Conservation (phyloP, 2,113 vertebrate genomes). For the Lampris incognitus region DNA sequence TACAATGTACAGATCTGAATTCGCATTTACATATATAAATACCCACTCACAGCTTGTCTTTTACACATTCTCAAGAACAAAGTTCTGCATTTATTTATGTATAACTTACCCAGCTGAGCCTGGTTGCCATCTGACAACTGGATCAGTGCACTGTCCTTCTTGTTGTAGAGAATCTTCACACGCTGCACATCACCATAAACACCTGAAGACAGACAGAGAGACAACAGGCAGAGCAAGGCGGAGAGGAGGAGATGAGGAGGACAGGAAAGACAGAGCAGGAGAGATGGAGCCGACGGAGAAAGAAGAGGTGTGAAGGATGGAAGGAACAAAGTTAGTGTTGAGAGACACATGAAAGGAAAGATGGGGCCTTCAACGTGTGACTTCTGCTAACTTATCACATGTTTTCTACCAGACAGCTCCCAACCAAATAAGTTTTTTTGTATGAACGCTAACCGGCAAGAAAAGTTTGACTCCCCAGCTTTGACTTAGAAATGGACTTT, state of each 20-base stretch:
- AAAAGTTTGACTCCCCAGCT: background rate
- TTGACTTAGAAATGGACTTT: conserved; percentile 17
- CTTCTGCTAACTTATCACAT: conserved; percentile 43
- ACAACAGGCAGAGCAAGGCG: conserved; percentile 69
- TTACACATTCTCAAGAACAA: no score
- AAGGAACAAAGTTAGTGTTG: conserved; percentile 85
- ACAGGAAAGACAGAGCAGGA: conserved; percentile 76
- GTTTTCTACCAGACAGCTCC: background rate
- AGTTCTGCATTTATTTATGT: no score
- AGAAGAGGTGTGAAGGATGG: conserved; percentile 79
- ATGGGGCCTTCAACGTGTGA: conserved; percentile 69
- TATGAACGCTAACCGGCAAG: conserved; percentile 36
- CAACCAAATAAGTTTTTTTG: conserved; percentile 7
- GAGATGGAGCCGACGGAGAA: conserved; percentile 81
- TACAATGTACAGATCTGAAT: no score
- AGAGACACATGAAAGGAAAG: conserved; percentile 81
- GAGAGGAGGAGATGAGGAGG: conserved; percentile 70
- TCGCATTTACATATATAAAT: no score
- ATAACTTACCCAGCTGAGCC: conserved; percentile 92
- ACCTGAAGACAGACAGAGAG: conserved; percentile 85
- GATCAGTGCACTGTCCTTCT: conserved; percentile 99
- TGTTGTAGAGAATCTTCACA: conserved; percentile 99
- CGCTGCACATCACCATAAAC: conserved; percentile 99
- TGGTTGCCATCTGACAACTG: conserved; percentile 98
- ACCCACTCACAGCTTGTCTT: no score